Evolutionary conservation across 1,140 invertebrate species (phyloP), one percentile per base, ranked within the genome.

Genomic region (Latrodectus geometricus): DNA sequence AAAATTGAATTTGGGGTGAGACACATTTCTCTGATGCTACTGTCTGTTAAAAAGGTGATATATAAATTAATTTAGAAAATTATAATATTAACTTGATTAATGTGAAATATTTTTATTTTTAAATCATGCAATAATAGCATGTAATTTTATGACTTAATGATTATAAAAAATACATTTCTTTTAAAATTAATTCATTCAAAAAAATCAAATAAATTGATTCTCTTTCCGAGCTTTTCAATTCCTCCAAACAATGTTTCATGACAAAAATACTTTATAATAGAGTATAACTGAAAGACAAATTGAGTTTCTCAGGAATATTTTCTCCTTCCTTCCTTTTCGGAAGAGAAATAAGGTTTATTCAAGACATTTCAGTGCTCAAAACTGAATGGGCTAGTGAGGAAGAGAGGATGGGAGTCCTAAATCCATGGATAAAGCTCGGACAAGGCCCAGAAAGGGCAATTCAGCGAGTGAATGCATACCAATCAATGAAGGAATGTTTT

Each of bases 401-500:
- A 74, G 50, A 20, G 73, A 74, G 73, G 50, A 74, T 78, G 65
- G 76, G 56, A 49, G 66, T 69, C 69, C 77, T n/a, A 49, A 35
- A 80, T 68, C 77, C 49, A 70, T 49, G 73, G 52, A 76, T 23
- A 52, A 35, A 35, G 69, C 48, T n/a, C 50, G 78, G 78, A 80
- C 78, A 80, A 17, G 78, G 79, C 68, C 52, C 79, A 48, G 69
- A 81, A 81, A 81, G 79, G 50, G 68, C 79, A 72, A 81, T 81
- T 81, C 79, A 81, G 79, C 79, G 70, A 81, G 50, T 70, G 52
- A 81, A 81, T 70, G 79, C 79, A 81, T 81, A 81, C 79, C 79
- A 81, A 81, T 81, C 79, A 81, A 81, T 81, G 68, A 66, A 70
- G 54, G 79, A 81, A 81, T 81, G 79, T 81, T 81, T 81, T 81